Evolutionary conservation across 2,113 vertebrate genomes (phyloP).

Genomic region (Nothocercus julius): DNA sequence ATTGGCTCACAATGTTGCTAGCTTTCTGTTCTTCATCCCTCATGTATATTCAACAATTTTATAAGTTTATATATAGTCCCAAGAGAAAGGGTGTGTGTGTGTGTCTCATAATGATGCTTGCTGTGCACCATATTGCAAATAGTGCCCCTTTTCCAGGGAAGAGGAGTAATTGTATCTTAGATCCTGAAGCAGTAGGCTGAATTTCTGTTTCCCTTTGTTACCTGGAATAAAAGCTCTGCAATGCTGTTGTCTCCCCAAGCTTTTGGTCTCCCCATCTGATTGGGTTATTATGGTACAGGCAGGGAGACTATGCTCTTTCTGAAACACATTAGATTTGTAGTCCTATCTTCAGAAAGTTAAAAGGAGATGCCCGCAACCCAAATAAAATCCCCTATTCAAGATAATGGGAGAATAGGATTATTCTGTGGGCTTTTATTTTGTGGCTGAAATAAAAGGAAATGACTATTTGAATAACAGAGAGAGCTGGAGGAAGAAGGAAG

Average conservation of each 20-base stretch:
- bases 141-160: background rate
- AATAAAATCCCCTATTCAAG: no score
- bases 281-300: background rate
- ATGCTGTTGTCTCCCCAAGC: background rate
- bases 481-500: background rate
- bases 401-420: no score
- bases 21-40: slow-evolving; percentile 13
- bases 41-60: slow-evolving; percentile 13
- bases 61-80: background rate
- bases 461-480: background rate
- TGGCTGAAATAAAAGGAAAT: background rate
- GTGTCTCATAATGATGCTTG: background rate
- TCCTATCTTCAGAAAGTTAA: background rate
- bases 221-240: background rate
- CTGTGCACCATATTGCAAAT: background rate
- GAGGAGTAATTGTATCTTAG: background rate
- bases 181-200: background rate
- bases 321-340: background rate
- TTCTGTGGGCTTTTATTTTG: background rate
- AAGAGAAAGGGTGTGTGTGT: background rate
- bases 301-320: background rate
- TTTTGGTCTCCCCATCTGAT: background rate
- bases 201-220: background rate
- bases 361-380: background rate
- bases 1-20: background rate